phyloP scores from a whole-genome alignment of 1,140 invertebrate genomes.

The Neuroterus valhalla region DNA sequence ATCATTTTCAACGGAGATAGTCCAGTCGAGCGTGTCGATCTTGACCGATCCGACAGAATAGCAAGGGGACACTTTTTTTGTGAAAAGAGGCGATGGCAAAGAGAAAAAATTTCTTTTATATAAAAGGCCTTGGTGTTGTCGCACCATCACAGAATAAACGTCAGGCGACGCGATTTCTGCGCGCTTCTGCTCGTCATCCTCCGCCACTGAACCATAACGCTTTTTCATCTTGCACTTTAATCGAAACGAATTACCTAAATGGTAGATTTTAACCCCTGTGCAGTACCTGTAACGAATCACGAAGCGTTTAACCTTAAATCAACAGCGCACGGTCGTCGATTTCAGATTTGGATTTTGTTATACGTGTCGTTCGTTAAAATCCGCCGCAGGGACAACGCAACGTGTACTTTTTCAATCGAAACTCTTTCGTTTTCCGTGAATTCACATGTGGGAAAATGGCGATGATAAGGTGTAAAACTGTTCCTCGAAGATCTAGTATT shows the following conservation, averaged over 20 bases:
- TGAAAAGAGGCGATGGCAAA: neutral
- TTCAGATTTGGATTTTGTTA: constrained; percentile 32
- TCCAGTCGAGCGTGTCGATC: constrained; percentile 12
- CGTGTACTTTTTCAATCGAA: neutral
- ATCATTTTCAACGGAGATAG: neutral
- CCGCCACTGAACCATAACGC: constrained; percentile 1
- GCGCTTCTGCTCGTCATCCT: constrained; percentile 13
- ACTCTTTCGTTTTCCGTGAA: neutral
- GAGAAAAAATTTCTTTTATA: constrained; percentile 20
- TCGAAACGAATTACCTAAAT: constrained; percentile 48
- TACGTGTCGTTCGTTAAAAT: constrained; percentile 39
- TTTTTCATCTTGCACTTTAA: constrained; percentile 38
- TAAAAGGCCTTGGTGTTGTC: neutral
- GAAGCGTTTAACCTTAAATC: constrained; percentile 38
- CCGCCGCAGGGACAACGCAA: constrained; percentile 32
- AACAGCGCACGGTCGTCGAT: constrained; percentile 25
- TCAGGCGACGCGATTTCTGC: neutral
- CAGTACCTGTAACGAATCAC: constrained; percentile 35
- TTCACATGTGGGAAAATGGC: neutral
- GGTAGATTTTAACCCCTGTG: constrained; percentile 36
- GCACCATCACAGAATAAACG: neutral
- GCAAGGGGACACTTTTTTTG: constrained; percentile 10
- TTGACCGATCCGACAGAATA: neutral
- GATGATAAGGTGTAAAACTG: neutral
- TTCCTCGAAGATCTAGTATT: too few relatives aligned